These are phyloP conservation scores for Danio tinwini DNA, from an alignment of 2,797 vertebrate species.

Conservation along the genomic window DNA sequence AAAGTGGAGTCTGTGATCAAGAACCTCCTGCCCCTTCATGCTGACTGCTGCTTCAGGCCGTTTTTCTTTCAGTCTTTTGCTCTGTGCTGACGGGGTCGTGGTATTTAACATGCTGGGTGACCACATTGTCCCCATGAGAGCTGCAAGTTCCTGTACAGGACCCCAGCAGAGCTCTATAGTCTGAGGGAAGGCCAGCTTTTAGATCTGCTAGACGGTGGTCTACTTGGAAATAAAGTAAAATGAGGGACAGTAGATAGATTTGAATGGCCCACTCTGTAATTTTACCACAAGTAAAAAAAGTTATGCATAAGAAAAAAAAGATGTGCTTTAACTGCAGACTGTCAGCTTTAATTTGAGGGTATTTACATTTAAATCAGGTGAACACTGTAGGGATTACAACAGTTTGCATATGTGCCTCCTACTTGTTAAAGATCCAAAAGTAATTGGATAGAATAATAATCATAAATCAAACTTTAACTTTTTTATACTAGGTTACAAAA, in stretches of 20 bases:
- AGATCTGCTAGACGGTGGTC: background rate
- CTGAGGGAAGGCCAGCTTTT: conserved; percentile 4
- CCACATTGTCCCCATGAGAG: conserved; percentile 20
- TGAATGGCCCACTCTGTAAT: background rate
- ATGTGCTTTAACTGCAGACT: too few species aligned
- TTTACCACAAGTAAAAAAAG: too few species aligned
- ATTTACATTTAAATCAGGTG: too few species aligned
- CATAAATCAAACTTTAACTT: too few species aligned
- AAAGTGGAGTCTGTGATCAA: conserved; percentile 21
- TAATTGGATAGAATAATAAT: too few species aligned
- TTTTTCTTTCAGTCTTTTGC: conserved; percentile 13
- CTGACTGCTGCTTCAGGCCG: conserved; percentile 19
- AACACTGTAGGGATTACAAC: too few species aligned
- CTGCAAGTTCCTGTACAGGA: conserved; percentile 24
- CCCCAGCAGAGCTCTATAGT: background rate
- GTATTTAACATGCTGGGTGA: conserved; percentile 37
- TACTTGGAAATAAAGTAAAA: conserved; percentile 5
- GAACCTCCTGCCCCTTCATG: conserved; percentile 9
- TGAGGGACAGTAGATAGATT: background rate
- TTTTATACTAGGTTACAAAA: too few species aligned
- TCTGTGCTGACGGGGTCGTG: conserved; percentile 11
- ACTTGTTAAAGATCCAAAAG: too few species aligned
- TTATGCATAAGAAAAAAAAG: too few species aligned
- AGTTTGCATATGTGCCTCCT: too few species aligned
- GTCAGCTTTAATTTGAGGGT: too few species aligned